A percentile compares a stretch with the other conserved stretches of the same genome.
Conservation (phyloP, 2,797 vertebrate genomes). For the Gouania willdenowi region DNA sequence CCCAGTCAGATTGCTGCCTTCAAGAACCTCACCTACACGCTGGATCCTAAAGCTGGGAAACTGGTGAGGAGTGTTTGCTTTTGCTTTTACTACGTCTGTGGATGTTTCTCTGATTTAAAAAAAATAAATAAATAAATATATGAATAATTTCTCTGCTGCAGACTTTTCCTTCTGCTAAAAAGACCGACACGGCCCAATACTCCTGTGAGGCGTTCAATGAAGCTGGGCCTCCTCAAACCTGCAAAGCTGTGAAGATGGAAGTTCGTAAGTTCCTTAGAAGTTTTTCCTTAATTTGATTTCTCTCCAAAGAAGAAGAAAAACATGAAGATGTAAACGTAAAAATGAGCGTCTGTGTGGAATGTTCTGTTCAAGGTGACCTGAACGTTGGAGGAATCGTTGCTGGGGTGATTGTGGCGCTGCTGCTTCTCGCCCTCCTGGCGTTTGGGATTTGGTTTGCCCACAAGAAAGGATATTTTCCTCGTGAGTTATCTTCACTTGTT, state of each 20-base stretch:
- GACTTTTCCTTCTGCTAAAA: constrained; percentile 60
- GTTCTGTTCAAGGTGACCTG: constrained; percentile 71
- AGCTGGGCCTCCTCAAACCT: constrained; percentile 59
- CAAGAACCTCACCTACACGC: constrained; percentile 79
- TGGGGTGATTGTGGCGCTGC: constrained; percentile 79
- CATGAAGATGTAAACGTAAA: neutral
- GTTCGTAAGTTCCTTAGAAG: constrained; percentile 75
- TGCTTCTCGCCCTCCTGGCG: constrained; percentile 73
- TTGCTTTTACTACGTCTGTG: neutral
- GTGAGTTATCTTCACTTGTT: constrained; percentile 74
- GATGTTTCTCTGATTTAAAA: too few species aligned
- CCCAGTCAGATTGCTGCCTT: constrained; percentile 72
- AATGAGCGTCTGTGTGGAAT: neutral
- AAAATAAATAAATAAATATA: too few species aligned
- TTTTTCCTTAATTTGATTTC: neutral
- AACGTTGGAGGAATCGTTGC: constrained; percentile 88
- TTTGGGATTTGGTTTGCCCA: constrained; percentile 86
- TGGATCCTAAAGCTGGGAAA: constrained; percentile 63
- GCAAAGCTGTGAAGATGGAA: constrained; percentile 65
- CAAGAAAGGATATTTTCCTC: constrained; percentile 83
- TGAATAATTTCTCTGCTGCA: constrained; percentile 24
- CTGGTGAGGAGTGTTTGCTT: constrained; percentile 72
- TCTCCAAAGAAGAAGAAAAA: neutral
- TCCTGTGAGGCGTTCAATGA: constrained; percentile 78
- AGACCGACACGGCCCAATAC: constrained; percentile 72